Evolutionary conservation across 35 echinoderm and acorn worm species (phyloP).

Genomic region (Nesometra sesokonis): DNA sequence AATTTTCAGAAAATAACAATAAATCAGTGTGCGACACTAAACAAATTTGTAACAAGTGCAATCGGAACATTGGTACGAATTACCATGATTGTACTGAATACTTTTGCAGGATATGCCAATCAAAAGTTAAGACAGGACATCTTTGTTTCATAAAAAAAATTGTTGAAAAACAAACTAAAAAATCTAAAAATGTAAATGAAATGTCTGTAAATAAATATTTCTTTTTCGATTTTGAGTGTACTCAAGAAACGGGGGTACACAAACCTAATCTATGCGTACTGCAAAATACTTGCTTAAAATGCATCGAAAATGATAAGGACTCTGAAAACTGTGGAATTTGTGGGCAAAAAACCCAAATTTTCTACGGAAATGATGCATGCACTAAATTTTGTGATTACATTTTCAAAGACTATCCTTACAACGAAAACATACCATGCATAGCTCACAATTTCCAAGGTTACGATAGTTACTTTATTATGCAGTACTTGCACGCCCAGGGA

Average conservation of each 20-base stretch:
- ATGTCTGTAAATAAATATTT: neutral
- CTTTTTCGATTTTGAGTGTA: neutral
- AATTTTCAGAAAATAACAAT: neutral
- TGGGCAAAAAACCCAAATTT: neutral
- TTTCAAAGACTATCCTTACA: neutral
- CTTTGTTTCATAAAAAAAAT: too few relatives aligned
- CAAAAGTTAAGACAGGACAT: too few relatives aligned
- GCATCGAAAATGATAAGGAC: neutral
- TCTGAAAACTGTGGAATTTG: neutral
- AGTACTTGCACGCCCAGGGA: neutral
- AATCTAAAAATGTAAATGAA: neutral
- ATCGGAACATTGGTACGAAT: too few relatives aligned
- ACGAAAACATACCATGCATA: neutral
- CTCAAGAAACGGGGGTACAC: neutral
- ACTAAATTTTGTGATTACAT: neutral
- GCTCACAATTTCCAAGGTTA: neutral
- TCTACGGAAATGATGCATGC: neutral
- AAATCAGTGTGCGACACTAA: too few relatives aligned
- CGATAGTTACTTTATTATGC: constrained; percentile 21
- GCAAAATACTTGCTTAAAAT: neutral
- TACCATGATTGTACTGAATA: too few relatives aligned
- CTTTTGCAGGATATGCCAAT: too few relatives aligned
- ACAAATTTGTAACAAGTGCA: too few relatives aligned
- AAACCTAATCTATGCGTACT: neutral
- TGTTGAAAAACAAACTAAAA: neutral